A percentile compares a stretch with the other conserved stretches of the same genome.
These are phyloP conservation scores for Fringilla coelebs DNA, from an alignment of 2,797 vertebrate genomes.

Conservation along the genomic window DNA sequence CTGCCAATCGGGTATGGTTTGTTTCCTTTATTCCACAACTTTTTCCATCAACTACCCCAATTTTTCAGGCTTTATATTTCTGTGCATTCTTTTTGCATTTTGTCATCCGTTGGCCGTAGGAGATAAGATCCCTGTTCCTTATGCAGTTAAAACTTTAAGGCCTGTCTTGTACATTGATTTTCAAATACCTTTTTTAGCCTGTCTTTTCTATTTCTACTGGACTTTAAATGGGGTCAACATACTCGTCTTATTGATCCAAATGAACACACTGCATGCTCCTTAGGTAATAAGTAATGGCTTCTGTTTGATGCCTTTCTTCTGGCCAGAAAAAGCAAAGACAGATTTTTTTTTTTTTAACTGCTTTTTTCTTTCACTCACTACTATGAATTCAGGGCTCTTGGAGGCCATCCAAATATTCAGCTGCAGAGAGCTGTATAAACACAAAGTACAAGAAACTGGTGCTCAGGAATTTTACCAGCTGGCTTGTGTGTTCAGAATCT, in stretches of 20 bases:
- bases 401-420: not conserved
- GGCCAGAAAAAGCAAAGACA: not conserved
- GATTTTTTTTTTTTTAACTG: not conserved
- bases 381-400: not conserved
- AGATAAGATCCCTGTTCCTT: not conserved
- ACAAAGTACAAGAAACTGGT: not conserved
- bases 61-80: not conserved
- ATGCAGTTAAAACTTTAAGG: not conserved
- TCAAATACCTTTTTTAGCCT: not conserved
- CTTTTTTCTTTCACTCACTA: not conserved
- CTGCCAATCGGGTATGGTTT: not conserved
- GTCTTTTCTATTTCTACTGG: not conserved
- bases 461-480: not conserved
- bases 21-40: not conserved
- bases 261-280: not conserved
- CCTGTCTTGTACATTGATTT: not conserved
- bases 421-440: not conserved
- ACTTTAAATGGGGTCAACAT: not conserved
- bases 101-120: not conserved
- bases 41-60: not conserved
- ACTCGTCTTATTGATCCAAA: not conserved
- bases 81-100: not conserved
- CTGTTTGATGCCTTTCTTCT: not conserved
- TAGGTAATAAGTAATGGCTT: not conserved
- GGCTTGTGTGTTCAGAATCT: not conserved